phyloP scores from a whole-genome alignment of 2,888 invertebrate species.

The Acanthopleura granulata region DNA sequence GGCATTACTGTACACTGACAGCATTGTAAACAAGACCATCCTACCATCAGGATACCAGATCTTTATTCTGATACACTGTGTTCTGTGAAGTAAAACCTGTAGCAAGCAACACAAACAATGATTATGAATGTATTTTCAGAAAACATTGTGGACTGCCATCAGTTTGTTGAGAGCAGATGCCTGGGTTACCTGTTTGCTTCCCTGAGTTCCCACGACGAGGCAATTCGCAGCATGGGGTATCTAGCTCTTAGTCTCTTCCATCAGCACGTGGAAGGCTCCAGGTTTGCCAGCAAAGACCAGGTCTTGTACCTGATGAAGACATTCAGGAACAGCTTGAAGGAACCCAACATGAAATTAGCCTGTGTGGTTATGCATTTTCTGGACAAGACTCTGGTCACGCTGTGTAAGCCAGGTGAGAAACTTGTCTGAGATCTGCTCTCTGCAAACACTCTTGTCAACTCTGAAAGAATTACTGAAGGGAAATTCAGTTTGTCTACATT shows the following conservation, averaged over 20 bases:
- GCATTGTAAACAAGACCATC: not conserved
- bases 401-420: slow-evolving; percentile 77
- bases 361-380: slow-evolving; percentile 79
- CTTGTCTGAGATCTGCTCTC: not conserved
- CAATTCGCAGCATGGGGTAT: slow-evolving; percentile 81
- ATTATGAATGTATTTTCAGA: slow-evolving; percentile 69
- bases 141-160: slow-evolving; percentile 80
- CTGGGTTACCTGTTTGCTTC: slow-evolving; percentile 80
- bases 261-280: slow-evolving; percentile 77
- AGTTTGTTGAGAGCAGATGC: slow-evolving; percentile 79
- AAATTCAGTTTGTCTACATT: too few relatives aligned
- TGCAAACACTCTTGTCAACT: too few relatives aligned
- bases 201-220: slow-evolving; percentile 78
- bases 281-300: slow-evolving; percentile 75
- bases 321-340: slow-evolving; percentile 76
- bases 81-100: not conserved
- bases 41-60: too few relatives aligned
- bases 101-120: not conserved
- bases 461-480: too few relatives aligned
- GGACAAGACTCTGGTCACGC: slow-evolving; percentile 78
- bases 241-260: slow-evolving; percentile 82
- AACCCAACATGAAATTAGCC: slow-evolving; percentile 73
- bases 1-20: too few relatives aligned
- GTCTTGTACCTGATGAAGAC: slow-evolving; percentile 80
- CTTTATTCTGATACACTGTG: too few relatives aligned